phyloP scores from a whole-genome alignment of 2,113 vertebrate genomes.

The Ploceus nigricollis region DNA sequence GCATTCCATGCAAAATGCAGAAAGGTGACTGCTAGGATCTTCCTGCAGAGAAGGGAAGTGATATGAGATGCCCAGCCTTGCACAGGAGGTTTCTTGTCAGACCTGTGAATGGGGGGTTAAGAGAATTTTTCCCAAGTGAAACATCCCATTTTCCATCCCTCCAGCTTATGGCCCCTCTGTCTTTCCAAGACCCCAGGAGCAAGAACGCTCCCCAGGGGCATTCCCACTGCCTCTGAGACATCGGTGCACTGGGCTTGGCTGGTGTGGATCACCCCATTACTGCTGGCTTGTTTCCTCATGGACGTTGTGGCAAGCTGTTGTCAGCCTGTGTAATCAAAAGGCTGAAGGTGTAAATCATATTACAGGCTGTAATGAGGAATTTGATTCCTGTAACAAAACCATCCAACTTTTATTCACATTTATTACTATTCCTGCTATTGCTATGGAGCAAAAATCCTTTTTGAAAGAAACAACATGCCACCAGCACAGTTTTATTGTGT shows the following conservation, averaged over 20 bases:
- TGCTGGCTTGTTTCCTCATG: not conserved
- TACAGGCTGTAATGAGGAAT: not conserved
- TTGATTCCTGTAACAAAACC: not conserved
- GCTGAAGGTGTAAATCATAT: not conserved
- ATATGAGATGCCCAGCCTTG: not conserved
- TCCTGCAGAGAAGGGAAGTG: not conserved
- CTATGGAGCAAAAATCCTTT: not conserved
- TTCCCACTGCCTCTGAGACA: not conserved
- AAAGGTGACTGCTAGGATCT: not conserved
- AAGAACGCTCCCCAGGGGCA: fast-evolving
- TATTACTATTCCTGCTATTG: not conserved
- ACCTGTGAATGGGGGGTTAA: not conserved
- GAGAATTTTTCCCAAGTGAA: not conserved
- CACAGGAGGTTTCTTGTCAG: not conserved
- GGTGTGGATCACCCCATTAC: not conserved
- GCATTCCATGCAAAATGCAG: fast-evolving
- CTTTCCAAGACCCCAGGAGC: not conserved
- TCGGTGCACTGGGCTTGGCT: not conserved
- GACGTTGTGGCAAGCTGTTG: fast-evolving
- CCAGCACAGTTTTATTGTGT: not conserved
- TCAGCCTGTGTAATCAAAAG: not conserved
- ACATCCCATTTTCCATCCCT: not conserved
- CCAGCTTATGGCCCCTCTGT: not conserved
- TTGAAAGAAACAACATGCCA: not conserved
- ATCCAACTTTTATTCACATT: not conserved